These are phyloP conservation scores for Fregata magnificens DNA, from an alignment of 2,113 vertebrate species.

Conservation along the genomic window DNA sequence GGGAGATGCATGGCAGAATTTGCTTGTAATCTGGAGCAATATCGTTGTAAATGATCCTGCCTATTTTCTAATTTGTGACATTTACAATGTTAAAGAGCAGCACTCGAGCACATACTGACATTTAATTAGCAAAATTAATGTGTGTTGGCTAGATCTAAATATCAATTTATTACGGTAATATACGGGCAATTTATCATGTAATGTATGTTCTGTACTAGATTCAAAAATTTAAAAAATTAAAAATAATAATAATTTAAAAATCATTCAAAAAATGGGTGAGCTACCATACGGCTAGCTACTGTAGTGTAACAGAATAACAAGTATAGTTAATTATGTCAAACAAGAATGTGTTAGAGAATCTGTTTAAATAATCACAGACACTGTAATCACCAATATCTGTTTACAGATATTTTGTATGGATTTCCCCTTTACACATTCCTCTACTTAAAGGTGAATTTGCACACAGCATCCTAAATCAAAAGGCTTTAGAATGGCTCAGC, in stretches of 20 bases:
- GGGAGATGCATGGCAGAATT: not conserved
- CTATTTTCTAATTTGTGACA: not conserved
- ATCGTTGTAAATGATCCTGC: not conserved
- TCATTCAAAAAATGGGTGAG: not conserved
- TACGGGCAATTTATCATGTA: not conserved
- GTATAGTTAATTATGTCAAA: not conserved
- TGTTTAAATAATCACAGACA: not conserved
- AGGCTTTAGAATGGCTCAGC: not conserved
- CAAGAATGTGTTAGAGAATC: not conserved
- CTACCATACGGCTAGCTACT: not conserved
- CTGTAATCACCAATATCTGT: not conserved
- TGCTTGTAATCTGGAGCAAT: not conserved
- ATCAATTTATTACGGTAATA: not conserved
- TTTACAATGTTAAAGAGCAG: not conserved
- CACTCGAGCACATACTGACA: not conserved
- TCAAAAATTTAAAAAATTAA: not conserved
- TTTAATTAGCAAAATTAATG: conserved; percentile 27
- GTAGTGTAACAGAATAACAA: not conserved
- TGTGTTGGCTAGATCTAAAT: not conserved
- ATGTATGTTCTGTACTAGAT: not conserved
- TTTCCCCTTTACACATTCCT: not conserved
- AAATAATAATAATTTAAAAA: not conserved
- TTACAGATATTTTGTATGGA: not conserved
- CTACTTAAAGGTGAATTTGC: not conserved
- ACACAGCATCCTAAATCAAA: not conserved